Evolutionary conservation across 2,113 vertebrate species (phyloP).

Genomic region (Bos indicus): DNA sequence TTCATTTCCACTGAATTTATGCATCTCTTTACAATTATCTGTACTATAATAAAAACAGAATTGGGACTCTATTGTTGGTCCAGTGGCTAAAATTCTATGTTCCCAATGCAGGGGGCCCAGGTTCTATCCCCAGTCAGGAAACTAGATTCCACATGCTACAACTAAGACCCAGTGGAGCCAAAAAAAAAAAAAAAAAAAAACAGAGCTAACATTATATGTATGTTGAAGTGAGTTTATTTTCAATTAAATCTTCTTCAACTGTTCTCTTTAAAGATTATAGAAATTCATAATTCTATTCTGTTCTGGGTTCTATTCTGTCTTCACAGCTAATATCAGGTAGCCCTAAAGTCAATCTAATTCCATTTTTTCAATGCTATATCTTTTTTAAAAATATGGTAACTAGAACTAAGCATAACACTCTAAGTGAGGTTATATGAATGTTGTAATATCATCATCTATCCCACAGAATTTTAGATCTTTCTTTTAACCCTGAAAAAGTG

Average conservation of each 20-base stretch:
- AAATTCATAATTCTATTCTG: conserved; percentile 54
- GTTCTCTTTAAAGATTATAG: conserved; percentile 77
- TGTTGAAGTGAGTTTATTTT: conserved; percentile 66
- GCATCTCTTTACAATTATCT: conserved; percentile 56
- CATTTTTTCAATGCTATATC: conserved; percentile 73
- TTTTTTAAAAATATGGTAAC: conserved; percentile 69
- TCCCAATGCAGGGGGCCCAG: background rate
- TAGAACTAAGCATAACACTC: conserved; percentile 69
- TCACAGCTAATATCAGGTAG: conserved; percentile 66
- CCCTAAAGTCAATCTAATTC: conserved; percentile 77
- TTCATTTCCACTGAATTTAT: conserved; percentile 48
- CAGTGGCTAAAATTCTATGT: background rate
- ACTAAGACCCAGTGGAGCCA: background rate
- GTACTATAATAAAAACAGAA: conserved; percentile 65
- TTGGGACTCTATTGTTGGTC: background rate
- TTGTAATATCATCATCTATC: conserved; percentile 62
- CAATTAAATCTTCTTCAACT: conserved; percentile 72
- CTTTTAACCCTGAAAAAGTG: background rate
- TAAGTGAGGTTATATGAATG: conserved; percentile 58
- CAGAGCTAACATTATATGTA: conserved; percentile 36
- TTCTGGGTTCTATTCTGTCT: conserved; percentile 63
- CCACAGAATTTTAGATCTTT: conserved; percentile 48
- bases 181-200: background rate
- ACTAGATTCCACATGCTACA: background rate
- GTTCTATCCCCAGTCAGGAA: background rate